phyloP scores from a whole-genome alignment of 2,797 vertebrate species.

The Rhincodon typus region DNA sequence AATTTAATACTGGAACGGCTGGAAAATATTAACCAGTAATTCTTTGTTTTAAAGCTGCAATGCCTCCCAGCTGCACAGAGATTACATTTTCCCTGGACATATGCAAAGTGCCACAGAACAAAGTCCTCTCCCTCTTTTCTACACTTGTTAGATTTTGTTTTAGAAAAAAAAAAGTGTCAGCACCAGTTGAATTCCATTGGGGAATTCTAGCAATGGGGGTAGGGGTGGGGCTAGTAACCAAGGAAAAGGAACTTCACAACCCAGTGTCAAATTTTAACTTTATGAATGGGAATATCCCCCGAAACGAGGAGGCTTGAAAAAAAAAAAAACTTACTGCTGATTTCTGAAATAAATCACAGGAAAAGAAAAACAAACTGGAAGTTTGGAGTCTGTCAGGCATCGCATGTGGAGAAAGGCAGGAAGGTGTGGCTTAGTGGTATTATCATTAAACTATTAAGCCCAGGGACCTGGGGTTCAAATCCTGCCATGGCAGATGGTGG shows the following conservation, averaged over 20 bases:
- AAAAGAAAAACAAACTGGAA: not conserved
- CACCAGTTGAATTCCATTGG: not conserved
- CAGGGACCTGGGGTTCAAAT: too few species aligned
- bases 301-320: not conserved
- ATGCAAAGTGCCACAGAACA: not conserved
- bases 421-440: too few species aligned
- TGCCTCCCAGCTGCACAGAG: not conserved
- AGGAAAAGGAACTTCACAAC: not conserved
- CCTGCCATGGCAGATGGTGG: too few species aligned
- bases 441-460: too few species aligned
- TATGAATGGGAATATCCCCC: not conserved
- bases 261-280: not conserved
- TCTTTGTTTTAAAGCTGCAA: not conserved
- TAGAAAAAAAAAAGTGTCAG: not conserved
- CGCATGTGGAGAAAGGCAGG: too few species aligned
- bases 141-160: not conserved
- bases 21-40: not conserved
- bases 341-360: not conserved
- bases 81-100: not conserved
- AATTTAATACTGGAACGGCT: not conserved
- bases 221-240: not conserved
- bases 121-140: not conserved
- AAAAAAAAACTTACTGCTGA: too few species aligned
- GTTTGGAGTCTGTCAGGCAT: too few species aligned
- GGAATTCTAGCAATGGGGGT: not conserved